Base-by-base conservation (phyloP, 2,888 invertebrate species). In the Oscheius sp. region DNA sequence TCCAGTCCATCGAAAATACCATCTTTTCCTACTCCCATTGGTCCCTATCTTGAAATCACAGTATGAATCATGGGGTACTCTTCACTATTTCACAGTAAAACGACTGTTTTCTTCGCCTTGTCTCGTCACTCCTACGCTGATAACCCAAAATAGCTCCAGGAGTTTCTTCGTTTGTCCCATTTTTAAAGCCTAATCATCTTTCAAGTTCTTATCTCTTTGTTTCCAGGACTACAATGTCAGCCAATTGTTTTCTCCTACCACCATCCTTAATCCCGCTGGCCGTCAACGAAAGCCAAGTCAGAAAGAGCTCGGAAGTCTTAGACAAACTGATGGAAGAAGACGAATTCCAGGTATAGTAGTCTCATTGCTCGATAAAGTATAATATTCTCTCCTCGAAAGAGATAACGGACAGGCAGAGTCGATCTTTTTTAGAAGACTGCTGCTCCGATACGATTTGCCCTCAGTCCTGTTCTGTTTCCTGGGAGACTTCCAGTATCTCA, bases 341-440 rank as follows among this genome's bases (percentile, higher is more conserved):
- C 37, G 73, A 73, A 5, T 73, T 73, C 65, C 63, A 63, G 73
- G 73, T 73, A 37, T 3, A 53, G 62, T 29, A 10, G 13, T 48
- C 32, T 53, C 29, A 4, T 53, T 11, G 4, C 13, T 21, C 4
- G 53, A 53, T 21, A 29, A 29, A 21, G 35, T 5, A 42, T 5
- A 60, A 35, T 55, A 11, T 53, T 29, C 42, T 68, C 33, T 65
- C 11, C 21, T 63, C 2, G 32, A 42, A 50, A 51, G 50, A 33
- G 68, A 60, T 60, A 35, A 60, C 59, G 13, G 35, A 32, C 59
- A 2, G 59, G 32, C 13, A 13, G n/a, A 13, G n/a, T 21, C 21
- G 11, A 11, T 9, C 29, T 53, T 53, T 53, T 53, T 53, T 4
- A 3, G 29, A 53, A 53, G n/a, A 53, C 3, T 11, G 4, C 11